phyloP scores from a whole-genome alignment of 2,888 invertebrate genomes.

The Sphaerophoria rueppellii region DNA sequence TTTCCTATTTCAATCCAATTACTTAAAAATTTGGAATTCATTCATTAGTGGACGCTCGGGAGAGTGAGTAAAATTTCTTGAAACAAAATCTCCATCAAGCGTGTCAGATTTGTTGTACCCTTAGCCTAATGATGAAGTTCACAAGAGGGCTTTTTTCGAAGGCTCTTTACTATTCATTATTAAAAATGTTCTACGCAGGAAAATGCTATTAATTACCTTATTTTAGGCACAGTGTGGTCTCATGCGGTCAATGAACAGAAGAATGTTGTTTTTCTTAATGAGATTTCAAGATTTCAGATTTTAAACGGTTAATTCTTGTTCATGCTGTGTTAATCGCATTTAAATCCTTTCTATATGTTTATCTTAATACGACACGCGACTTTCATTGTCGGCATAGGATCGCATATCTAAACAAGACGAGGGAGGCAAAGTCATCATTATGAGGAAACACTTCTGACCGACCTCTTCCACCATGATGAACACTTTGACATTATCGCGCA shows the following conservation, averaged over 20 bases:
- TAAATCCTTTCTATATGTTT: too few species aligned
- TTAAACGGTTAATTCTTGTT: too few species aligned
- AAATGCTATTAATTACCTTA: slow-evolving; percentile 49
- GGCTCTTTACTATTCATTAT: slow-evolving; percentile 4
- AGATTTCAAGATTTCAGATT: too few species aligned
- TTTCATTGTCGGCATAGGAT: not conserved
- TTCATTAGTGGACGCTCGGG: slow-evolving; percentile 51
- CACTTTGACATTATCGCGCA: slow-evolving; percentile 55
- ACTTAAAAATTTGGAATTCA: slow-evolving; percentile 46
- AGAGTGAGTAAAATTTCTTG: slow-evolving; percentile 36
- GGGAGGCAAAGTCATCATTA: slow-evolving; percentile 46
- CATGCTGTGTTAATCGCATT: too few species aligned
- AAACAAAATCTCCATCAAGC: not conserved
- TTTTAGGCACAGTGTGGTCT: slow-evolving; percentile 15
- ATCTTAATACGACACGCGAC: too few species aligned
- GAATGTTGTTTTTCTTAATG: too few species aligned
- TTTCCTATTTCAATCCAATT: slow-evolving; percentile 4
- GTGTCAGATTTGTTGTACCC: not conserved
- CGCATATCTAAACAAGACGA: slow-evolving; percentile 39
- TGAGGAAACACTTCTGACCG: slow-evolving; percentile 54
- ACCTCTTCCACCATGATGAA: slow-evolving; percentile 47
- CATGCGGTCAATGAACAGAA: not conserved
- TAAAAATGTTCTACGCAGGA: slow-evolving; percentile 20
- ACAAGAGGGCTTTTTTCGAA: not conserved
- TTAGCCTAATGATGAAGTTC: not conserved